These are phyloP conservation scores for Pontoporia blainvillei DNA, from an alignment of 2,113 vertebrate species.

Conservation along the genomic window DNA sequence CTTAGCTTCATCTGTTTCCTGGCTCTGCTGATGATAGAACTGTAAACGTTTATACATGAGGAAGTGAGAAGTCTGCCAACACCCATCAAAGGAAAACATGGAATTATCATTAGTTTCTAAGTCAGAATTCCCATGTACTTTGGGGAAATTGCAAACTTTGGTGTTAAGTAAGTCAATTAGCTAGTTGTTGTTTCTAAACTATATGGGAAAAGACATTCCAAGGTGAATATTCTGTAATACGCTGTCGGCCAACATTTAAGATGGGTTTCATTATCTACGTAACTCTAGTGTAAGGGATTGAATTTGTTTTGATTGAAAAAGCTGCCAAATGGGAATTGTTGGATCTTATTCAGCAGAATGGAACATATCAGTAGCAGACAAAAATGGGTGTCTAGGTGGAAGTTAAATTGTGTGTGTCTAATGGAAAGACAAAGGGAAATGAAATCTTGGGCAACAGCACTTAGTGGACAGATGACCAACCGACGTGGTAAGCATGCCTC, in stretches of 20 bases:
- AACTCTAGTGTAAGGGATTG: neutral
- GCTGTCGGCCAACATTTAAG: neutral
- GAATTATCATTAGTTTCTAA: neutral
- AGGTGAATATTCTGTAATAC: neutral
- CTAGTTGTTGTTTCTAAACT: neutral
- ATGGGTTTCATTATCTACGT: neutral
- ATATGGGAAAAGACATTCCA: neutral
- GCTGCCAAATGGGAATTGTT: neutral
- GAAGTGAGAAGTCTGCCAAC: neutral
- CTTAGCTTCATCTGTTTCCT: constrained; percentile 46
- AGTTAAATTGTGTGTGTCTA: neutral
- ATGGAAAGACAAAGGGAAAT: neutral
- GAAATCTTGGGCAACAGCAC: neutral
- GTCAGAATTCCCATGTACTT: neutral
- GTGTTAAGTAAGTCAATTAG: neutral
- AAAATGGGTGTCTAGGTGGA: rapidly evolving
- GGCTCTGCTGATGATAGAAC: constrained; percentile 20
- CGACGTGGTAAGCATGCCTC: rapidly evolving
- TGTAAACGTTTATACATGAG: constrained; percentile 30
- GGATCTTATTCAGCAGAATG: neutral
- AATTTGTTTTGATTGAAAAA: neutral
- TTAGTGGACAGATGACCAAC: neutral
- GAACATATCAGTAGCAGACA: neutral
- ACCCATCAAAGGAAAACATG: neutral
- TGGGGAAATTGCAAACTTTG: neutral